Evolutionary conservation across 2,113 vertebrate species (phyloP).

Genomic region (Phalacrocorax carbo): DNA sequence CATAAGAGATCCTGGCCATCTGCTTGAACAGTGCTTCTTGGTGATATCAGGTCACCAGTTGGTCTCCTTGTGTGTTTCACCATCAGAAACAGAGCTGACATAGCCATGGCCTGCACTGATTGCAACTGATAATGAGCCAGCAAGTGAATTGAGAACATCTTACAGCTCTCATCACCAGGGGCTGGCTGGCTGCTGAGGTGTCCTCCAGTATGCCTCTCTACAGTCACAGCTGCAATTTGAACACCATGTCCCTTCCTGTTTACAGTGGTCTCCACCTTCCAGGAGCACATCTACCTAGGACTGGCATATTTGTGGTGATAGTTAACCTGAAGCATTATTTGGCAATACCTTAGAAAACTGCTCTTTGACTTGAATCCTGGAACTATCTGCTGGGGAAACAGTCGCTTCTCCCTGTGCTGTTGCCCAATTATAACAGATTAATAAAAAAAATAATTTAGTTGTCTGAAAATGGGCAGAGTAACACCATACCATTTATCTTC

Average conservation of each 20-base stretch:
- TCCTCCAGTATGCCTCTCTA: not conserved
- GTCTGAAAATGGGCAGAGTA: not conserved
- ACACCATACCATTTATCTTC: not conserved
- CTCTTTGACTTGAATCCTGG: not conserved
- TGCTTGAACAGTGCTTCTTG: not conserved
- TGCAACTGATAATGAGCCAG: not conserved
- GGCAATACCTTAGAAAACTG: not conserved
- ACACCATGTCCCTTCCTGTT: accelerated
- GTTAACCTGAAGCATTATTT: not conserved
- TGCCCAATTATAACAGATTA: not conserved
- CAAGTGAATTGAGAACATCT: not conserved
- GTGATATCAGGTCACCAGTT: accelerated
- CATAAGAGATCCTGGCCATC: not conserved
- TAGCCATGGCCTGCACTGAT: not conserved
- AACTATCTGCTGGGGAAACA: not conserved
- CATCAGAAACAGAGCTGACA: not conserved
- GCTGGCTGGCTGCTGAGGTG: not conserved
- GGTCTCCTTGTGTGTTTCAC: not conserved
- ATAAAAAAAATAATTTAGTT: not conserved
- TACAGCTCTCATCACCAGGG: not conserved
- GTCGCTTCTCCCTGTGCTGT: not conserved
- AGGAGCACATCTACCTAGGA: not conserved
- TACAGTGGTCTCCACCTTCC: not conserved
- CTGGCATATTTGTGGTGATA: accelerated
- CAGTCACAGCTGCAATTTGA: not conserved